These are phyloP conservation scores for Onthophagus sagittarius DNA, from an alignment of 2,888 invertebrate species.

Conservation along the genomic window DNA sequence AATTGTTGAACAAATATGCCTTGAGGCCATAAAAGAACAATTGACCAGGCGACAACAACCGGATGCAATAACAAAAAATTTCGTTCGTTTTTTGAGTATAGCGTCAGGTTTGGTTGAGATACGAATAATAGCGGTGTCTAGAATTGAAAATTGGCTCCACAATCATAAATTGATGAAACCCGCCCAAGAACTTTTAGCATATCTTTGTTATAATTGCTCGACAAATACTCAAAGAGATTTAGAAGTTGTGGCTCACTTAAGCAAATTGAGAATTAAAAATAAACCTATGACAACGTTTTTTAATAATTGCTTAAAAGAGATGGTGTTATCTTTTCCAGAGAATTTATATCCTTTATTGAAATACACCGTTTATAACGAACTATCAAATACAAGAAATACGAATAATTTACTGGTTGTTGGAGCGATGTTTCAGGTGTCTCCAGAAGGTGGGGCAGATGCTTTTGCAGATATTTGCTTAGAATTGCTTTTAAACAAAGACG, in stretches of 20 bases:
- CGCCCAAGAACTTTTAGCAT: slow-evolving; percentile 87
- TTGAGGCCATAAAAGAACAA: slow-evolving; percentile 86
- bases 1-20: slow-evolving; percentile 72
- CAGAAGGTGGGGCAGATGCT: slow-evolving; percentile 76
- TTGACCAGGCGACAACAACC: slow-evolving; percentile 79
- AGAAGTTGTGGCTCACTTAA: slow-evolving; percentile 78
- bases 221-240: slow-evolving; percentile 60
- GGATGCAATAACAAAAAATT: slow-evolving; percentile 84
- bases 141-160: slow-evolving; percentile 91
- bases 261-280: slow-evolving; percentile 88
- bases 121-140: slow-evolving; percentile 71
- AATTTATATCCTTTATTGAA: slow-evolving; percentile 82
- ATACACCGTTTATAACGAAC: slow-evolving; percentile 91
- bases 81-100: slow-evolving; percentile 78
- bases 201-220: slow-evolving; percentile 87
- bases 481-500: slow-evolving; percentile 80
- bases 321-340: slow-evolving; percentile 79
- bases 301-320: slow-evolving; percentile 82
- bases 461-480: slow-evolving; percentile 84
- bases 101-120: slow-evolving; percentile 86
- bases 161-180: slow-evolving; percentile 91
- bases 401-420: slow-evolving; percentile 93
- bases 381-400: slow-evolving; percentile 86
- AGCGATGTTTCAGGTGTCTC: slow-evolving; percentile 81
- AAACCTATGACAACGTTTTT: slow-evolving; percentile 89